Conservation (phyloP, 1,140 invertebrate genomes). For the Drosophila fuyamai region DNA sequence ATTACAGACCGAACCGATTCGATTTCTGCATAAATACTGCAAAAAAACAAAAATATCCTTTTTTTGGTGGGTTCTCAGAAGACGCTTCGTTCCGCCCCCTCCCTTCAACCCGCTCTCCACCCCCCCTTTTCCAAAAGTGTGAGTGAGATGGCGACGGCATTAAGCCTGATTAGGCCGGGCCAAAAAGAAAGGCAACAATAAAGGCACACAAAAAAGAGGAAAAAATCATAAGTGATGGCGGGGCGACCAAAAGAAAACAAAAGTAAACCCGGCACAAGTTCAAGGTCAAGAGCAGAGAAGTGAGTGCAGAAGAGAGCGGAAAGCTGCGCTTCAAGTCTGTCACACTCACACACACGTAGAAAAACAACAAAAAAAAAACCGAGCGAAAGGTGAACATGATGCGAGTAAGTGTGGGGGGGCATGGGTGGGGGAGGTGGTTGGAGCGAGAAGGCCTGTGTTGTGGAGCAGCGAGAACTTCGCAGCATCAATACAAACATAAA, state of each 20-base stretch:
- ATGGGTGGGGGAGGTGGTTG: not conserved
- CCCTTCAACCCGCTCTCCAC: not conserved
- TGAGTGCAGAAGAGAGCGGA: constrained; percentile 21
- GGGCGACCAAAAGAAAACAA: constrained; percentile 74
- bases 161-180: constrained; percentile 73
- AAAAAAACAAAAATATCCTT: constrained; percentile 37
- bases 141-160: constrained; percentile 60
- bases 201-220: constrained; percentile 26
- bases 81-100: not conserved
- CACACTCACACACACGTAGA: constrained; percentile 31
- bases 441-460: constrained; percentile 28
- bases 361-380: constrained; percentile 17
- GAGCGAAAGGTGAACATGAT: constrained; percentile 35
- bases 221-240: constrained; percentile 47
- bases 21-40: constrained; percentile 54
- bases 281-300: constrained; percentile 75
- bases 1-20: constrained; percentile 16
- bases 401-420: constrained; percentile 1
- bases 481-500: constrained; percentile 29
- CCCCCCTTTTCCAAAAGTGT: too few species aligned
- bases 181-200: constrained; percentile 51
- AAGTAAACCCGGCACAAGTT: constrained; percentile 80
- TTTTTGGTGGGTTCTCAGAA: constrained; percentile 29
- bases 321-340: constrained; percentile 56
- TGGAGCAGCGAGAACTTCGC: constrained; percentile 54